A percentile compares a stretch with the other conserved stretches of the same genome.
Conservation (phyloP, 2,888 invertebrate genomes). For the Oxyteleia sp. region DNA sequence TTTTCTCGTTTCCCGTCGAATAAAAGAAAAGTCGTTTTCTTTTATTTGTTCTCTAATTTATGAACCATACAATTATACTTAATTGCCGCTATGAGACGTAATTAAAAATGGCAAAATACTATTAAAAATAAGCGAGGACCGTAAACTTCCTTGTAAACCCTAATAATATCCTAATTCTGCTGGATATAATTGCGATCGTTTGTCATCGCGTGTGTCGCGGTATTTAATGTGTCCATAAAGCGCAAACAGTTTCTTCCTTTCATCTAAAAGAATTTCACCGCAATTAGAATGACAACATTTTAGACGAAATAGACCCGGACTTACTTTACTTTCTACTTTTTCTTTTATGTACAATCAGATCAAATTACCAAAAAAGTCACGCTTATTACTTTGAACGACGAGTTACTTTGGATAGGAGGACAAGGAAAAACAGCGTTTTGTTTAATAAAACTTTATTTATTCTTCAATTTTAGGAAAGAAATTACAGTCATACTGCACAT, state of each 20-base stretch:
- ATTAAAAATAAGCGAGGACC: neutral
- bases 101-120: no score
- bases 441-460: constrained; percentile 60
- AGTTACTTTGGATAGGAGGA: constrained; percentile 10
- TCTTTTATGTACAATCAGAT: neutral
- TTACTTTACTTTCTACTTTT: constrained; percentile 26
- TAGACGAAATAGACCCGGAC: constrained; percentile 5
- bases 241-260: constrained; percentile 47
- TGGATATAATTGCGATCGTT: constrained; percentile 20
- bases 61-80: neutral
- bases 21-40: no score
- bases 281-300: constrained; percentile 44
- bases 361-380: constrained; percentile 1
- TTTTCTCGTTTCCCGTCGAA: constrained; percentile 1
- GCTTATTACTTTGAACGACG: constrained; percentile 8
- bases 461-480: constrained; percentile 52
- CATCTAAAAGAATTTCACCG: constrained; percentile 39
- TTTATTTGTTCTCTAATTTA: no score
- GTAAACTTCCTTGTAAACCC: neutral
- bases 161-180: constrained; percentile 2
- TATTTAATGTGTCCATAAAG: constrained; percentile 34
- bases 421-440: constrained; percentile 20
- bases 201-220: constrained; percentile 29
- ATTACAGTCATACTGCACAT: constrained; percentile 83
- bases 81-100: no score